Conservation (phyloP, 1,140 invertebrate genomes). For the Euwallacea fornicatus region DNA sequence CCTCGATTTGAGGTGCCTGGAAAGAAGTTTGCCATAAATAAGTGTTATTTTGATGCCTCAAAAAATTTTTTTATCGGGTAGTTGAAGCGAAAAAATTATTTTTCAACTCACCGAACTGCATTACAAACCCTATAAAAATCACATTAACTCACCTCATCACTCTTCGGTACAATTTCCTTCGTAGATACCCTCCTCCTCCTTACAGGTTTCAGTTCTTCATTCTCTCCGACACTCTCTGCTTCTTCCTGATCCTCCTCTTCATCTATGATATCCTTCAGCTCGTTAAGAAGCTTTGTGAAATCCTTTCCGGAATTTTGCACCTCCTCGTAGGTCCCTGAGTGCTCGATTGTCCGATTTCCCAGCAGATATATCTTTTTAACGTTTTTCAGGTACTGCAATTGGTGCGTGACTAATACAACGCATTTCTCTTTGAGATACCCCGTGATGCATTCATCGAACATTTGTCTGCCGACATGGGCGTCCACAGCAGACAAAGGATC, state of each 20-base stretch:
- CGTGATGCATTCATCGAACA: slow-evolving; percentile 68
- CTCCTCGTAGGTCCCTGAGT: slow-evolving; percentile 56
- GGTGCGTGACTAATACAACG: slow-evolving; percentile 82
- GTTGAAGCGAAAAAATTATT: background rate
- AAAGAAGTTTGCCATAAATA: background rate
- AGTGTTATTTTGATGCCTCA: too few relatives aligned
- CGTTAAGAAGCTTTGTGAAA: slow-evolving; percentile 59
- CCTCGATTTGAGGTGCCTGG: slow-evolving; percentile 28
- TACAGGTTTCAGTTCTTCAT: slow-evolving; percentile 41
- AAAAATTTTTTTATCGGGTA: background rate
- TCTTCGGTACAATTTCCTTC: slow-evolving; percentile 49
- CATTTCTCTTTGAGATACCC: slow-evolving; percentile 66
- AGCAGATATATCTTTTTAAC: slow-evolving; percentile 70
- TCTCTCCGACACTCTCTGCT: slow-evolving; percentile 34
- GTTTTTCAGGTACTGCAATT: slow-evolving; percentile 80
- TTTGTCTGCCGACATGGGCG: slow-evolving; percentile 67
- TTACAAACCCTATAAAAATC: background rate
- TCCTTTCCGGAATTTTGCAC: slow-evolving; percentile 52
- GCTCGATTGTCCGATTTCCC: slow-evolving; percentile 62
- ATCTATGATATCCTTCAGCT: slow-evolving; percentile 52
- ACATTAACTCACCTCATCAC: slow-evolving; percentile 13
- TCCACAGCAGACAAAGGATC: slow-evolving; percentile 82
- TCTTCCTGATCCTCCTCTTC: slow-evolving; percentile 42
- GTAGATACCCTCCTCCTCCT: slow-evolving; percentile 59
- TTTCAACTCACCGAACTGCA: background rate